Evolutionary conservation across 2,888 invertebrate genomes (phyloP).

Genomic region (Hydroisotoma schaefferi): DNA sequence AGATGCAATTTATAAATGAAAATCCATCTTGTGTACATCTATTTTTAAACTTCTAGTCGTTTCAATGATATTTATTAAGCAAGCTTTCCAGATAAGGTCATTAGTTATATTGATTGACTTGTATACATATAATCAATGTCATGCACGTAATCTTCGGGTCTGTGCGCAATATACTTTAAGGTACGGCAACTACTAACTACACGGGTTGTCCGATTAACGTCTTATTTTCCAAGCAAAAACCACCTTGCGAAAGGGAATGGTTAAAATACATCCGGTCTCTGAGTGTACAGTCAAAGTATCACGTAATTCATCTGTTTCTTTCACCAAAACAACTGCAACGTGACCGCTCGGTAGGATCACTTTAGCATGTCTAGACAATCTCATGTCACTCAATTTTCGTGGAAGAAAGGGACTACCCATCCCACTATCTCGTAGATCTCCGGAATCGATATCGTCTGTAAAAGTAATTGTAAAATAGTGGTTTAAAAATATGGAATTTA

Average conservation of each 20-base stretch:
- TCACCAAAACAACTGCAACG: slow-evolving; percentile 45
- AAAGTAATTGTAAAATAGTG: too few relatives aligned
- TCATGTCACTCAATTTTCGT: slow-evolving; percentile 45
- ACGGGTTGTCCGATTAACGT: slow-evolving; percentile 27
- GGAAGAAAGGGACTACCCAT: slow-evolving; percentile 48
- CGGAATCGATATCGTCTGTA: slow-evolving; percentile 4
- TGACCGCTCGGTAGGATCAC: slow-evolving; percentile 48
- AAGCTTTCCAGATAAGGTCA: too few relatives aligned
- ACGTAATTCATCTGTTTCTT: slow-evolving; percentile 46
- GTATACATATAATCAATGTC: too few relatives aligned
- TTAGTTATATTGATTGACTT: too few relatives aligned
- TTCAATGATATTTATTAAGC: too few relatives aligned
- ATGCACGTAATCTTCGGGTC: too few relatives aligned
- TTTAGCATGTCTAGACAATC: slow-evolving; percentile 45
- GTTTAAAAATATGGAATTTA: too few relatives aligned
- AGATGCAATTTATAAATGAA: too few relatives aligned
- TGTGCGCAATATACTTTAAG: too few relatives aligned
- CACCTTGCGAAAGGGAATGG: slow-evolving; percentile 47
- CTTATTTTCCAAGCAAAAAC: slow-evolving; percentile 47
- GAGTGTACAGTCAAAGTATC: slow-evolving; percentile 45
- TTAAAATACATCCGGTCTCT: slow-evolving; percentile 45
- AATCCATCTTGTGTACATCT: too few relatives aligned
- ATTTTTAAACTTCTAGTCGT: too few relatives aligned
- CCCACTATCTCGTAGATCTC: slow-evolving; percentile 25
- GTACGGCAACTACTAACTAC: too few relatives aligned